Percentiles rank a stretch among this genome's conserved stretches.
Evolutionary conservation across 2,797 vertebrate species (phyloP).

Genomic region (Dallia pectoralis): DNA sequence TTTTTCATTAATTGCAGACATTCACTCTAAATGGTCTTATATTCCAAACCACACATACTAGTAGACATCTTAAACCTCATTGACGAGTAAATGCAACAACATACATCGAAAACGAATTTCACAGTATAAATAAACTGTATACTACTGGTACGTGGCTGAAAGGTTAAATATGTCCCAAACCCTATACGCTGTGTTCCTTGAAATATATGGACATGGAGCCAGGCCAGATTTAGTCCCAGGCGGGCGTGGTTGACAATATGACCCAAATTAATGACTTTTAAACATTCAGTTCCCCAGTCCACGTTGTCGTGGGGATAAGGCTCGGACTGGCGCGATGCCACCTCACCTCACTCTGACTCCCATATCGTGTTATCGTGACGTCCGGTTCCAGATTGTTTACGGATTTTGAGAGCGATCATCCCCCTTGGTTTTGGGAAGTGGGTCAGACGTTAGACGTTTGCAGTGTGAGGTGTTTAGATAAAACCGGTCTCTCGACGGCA

Average conservation of each 20-base stretch:
- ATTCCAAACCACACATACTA: neutral
- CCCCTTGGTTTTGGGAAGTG: slow-evolving; percentile 32
- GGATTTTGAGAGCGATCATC: slow-evolving; percentile 20
- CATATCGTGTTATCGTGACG: slow-evolving; percentile 15
- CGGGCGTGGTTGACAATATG: too few species aligned
- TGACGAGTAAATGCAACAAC: too few species aligned
- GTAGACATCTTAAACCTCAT: neutral
- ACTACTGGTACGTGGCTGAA: too few species aligned
- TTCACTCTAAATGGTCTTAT: neutral
- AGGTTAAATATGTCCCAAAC: too few species aligned
- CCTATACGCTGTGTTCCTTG: too few species aligned
- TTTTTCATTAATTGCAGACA: neutral
- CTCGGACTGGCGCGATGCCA: too few species aligned
- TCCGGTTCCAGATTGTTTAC: slow-evolving; percentile 23
- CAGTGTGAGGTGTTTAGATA: slow-evolving; percentile 30
- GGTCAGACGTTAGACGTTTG: slow-evolving; percentile 36
- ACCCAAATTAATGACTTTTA: too few species aligned
- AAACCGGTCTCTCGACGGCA: slow-evolving; percentile 40
- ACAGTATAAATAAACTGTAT: too few species aligned
- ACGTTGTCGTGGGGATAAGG: neutral
- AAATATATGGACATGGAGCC: too few species aligned
- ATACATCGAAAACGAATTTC: too few species aligned
- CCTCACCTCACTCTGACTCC: slow-evolving; percentile 21
- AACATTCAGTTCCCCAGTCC: too few species aligned
- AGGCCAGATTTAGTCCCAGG: too few species aligned